Base-by-base conservation (phyloP, 2,888 invertebrate genomes). In the Drosophila mimetica region DNA sequence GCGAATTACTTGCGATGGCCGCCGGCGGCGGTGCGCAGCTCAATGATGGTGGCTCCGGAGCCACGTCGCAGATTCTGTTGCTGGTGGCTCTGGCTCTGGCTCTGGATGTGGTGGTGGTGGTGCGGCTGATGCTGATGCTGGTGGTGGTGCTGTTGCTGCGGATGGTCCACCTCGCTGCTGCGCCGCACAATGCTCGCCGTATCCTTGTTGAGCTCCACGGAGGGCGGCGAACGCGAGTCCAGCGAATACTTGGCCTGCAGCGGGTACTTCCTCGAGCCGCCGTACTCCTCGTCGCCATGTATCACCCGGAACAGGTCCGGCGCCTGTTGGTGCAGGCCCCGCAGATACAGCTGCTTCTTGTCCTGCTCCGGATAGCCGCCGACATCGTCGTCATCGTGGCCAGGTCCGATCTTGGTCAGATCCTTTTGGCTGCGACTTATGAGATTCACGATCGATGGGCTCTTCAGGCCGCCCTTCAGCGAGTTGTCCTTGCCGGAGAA, bases 391-490 rank as follows among this genome's bases (percentile, higher is more conserved):
- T 88, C 77, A 2, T 88, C 88, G 30, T 71, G 75, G 39, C 64
- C 90, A 16, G 89, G 25, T 1, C 25, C 90, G 8, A 94, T 94
- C 85, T 94, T 95, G 25, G 95, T 94, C 25, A 97, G 91, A 90
- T 97, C 96, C 70, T 95, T 94, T 89, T 96, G 96, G 90, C 96
- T 96, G 74, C 97, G 94, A 89, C 95, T 96, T 70, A 97, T 95
- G 76, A 96, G 95, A 61, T 96, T 96, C 37, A 97, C 95, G 75
- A 97, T 95, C 39, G 96, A 96, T 0, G 97, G 97, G 90, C 96
- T 97, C 90, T 97, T 96, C 1, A 91, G 79, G 9, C 95, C 90
- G 67, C 89, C 90, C 67, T 90, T 90, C 36, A 90, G 53, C 3
- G 89, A 84, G 42, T 87, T 90, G 18, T 90, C 91, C 75, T 80